A percentile compares a stretch with the other conserved stretches of the same genome.
These are phyloP conservation scores for Drosophila burlai DNA, from an alignment of 1,140 invertebrate genomes.

Conservation along the genomic window DNA sequence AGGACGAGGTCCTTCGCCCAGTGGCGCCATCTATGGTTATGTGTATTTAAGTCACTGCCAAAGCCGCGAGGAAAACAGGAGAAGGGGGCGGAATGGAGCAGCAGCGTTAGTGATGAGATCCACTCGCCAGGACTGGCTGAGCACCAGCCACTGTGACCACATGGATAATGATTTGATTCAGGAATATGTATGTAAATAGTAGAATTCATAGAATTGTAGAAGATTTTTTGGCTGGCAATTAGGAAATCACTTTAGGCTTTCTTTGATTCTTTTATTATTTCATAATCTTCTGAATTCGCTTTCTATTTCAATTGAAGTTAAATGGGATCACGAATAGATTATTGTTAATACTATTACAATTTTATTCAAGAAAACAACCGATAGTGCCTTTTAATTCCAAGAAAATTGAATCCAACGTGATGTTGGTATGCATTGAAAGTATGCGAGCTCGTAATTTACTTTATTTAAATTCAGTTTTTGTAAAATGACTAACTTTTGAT, in stretches of 20 bases:
- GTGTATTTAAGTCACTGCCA: constrained; percentile 77
- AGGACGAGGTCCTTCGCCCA: constrained; percentile 43
- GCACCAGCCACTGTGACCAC: neutral
- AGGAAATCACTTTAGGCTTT: neutral
- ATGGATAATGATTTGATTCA: neutral
- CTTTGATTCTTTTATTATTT: neutral
- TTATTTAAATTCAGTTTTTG: neutral
- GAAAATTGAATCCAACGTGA: neutral
- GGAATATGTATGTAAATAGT: neutral
- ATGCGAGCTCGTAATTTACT: neutral
- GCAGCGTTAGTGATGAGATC: constrained; percentile 41
- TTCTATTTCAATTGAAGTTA: neutral
- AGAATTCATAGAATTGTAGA: neutral
- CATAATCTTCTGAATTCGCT: neutral
- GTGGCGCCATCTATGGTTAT: constrained; percentile 75
- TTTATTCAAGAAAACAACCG: neutral
- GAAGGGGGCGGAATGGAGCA: neutral
- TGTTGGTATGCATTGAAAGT: neutral
- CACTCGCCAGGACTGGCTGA: neutral
- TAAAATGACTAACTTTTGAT: neutral
- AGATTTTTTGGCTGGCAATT: too few relatives aligned
- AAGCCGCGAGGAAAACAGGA: constrained; percentile 35
- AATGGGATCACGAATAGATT: neutral
- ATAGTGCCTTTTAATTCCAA: neutral
- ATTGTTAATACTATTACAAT: neutral